Evolutionary conservation across 2,888 invertebrate genomes (phyloP).

Genomic region (Tinea trinotella): DNA sequence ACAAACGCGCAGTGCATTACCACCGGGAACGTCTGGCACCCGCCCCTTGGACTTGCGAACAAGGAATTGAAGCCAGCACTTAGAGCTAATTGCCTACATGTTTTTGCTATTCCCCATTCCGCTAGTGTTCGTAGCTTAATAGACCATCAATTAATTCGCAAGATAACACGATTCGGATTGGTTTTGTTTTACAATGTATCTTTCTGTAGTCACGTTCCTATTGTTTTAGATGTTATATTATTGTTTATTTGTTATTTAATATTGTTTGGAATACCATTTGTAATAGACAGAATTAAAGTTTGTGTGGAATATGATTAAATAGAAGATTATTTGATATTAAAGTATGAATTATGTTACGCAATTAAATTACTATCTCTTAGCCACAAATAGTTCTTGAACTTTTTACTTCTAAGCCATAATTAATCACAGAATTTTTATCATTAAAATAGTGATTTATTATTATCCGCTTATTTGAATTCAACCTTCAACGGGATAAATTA

Average conservation of each 20-base stretch:
- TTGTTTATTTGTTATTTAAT: background rate
- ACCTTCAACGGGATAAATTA: background rate
- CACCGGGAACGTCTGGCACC: conserved; percentile 35
- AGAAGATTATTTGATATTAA: background rate
- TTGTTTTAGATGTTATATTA: background rate
- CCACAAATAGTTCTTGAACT: background rate
- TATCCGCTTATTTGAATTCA: background rate
- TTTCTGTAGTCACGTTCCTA: background rate
- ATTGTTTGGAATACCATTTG: background rate
- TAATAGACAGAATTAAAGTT: no score
- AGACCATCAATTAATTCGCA: background rate
- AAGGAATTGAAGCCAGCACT: conserved; percentile 45
- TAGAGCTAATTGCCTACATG: conserved; percentile 51
- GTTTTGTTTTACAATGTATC: conserved; percentile 7
- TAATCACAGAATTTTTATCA: background rate
- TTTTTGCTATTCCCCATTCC: conserved; percentile 39
- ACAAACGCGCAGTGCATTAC: conserved; percentile 38
- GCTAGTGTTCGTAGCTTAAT: conserved; percentile 8
- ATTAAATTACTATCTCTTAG: background rate
- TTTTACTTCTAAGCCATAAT: background rate
- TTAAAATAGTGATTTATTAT: background rate
- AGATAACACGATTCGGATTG: background rate
- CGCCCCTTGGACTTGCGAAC: conserved; percentile 39
- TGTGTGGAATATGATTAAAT: background rate
- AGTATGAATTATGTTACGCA: background rate